Base-by-base conservation (phyloP, 1,140 invertebrate genomes). In the Adelges cooleyi region DNA sequence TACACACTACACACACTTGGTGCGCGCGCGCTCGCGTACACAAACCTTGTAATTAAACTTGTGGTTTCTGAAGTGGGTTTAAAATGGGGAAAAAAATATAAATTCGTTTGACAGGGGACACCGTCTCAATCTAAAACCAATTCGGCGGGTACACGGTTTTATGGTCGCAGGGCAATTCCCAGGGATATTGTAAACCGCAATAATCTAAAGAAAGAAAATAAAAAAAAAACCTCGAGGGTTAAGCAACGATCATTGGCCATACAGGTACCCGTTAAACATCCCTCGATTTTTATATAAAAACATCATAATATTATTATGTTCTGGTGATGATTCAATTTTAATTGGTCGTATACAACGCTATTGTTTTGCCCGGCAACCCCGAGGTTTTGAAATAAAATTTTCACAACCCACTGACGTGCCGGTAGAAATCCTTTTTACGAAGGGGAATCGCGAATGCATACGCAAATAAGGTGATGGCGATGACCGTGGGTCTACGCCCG, bases 401-500 rank as follows among this genome's bases (percentile, higher is more conserved):
- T 62, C 56, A 62, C 56, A 40, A 62, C 13, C 56, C 56, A 17
- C 23, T 62, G 56, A 62, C 56, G 56, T 27, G 54, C 27, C 18
- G 53, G 42, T 23, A n/a, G 38, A 18, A 9, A 8, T 20, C 46
- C 46, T 18, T 48, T 48, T 22, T 5, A 10, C 46, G 20, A 3
- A 18, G 4, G 20, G 29, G n/a, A n/a, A n/a, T n/a, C n/a, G n/a
- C n/a, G 6, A 38, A 38, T 44, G 5, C 4, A 17, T 48, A 62
- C 56, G 42, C 40, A 62, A 48, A 62, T n/a, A 20, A 46, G 25
- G 17, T 13, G 23, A 23, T 15, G 25, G 54, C 44, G 42, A 59
- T 46, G 54, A 46, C 42, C 23, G 54, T 17, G 36, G 22, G 22
- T 13, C 53, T 27, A 11, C 53, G 56, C 38, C 42, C 56, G 38